phyloP scores from a whole-genome alignment of 2,888 invertebrate genomes.

The Meloe dianella region DNA sequence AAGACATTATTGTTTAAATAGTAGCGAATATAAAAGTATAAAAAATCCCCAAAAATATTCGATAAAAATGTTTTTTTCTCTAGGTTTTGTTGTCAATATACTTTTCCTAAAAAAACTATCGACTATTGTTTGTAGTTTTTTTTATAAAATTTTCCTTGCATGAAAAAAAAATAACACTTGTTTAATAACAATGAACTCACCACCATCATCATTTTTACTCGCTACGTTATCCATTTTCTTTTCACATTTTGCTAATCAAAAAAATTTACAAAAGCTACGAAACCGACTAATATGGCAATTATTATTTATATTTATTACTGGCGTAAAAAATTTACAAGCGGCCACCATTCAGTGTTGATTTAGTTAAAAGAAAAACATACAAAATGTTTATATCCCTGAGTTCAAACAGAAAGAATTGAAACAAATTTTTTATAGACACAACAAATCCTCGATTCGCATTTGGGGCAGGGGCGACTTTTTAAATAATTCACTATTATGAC shows the following conservation, averaged over 20 bases:
- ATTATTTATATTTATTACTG: conserved; percentile 37
- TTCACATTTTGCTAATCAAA: conserved; percentile 1
- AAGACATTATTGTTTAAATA: conserved; percentile 9
- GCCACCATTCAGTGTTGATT: conserved; percentile 6
- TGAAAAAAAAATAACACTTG: conserved; percentile 11
- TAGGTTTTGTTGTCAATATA: conserved; percentile 45
- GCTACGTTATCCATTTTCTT: conserved; percentile 7
- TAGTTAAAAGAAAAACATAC: conserved; percentile 7
- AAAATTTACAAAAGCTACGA: conserved; percentile 27
- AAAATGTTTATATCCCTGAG: conserved; percentile 28
- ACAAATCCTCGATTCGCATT: conserved; percentile 17
- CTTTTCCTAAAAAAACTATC: conserved; percentile 41
- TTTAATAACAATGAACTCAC: conserved; percentile 35
- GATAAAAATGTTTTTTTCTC: conserved; percentile 48
- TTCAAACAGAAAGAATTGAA: conserved; percentile 23
- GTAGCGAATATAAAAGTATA: conserved; percentile 52
- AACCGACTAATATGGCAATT: conserved; percentile 46
- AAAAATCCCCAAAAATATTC: conserved; percentile 56
- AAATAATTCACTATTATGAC: conserved; percentile 20
- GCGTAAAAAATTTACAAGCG: conserved; percentile 33
- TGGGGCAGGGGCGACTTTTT: neutral
- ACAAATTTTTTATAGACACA: conserved; percentile 14
- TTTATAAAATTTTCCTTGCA: too few relatives aligned
- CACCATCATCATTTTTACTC: too few relatives aligned
- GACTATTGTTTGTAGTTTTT: conserved; percentile 33